Conservation (phyloP, 2,888 invertebrate species). For the Teinopalpus imperialis region DNA sequence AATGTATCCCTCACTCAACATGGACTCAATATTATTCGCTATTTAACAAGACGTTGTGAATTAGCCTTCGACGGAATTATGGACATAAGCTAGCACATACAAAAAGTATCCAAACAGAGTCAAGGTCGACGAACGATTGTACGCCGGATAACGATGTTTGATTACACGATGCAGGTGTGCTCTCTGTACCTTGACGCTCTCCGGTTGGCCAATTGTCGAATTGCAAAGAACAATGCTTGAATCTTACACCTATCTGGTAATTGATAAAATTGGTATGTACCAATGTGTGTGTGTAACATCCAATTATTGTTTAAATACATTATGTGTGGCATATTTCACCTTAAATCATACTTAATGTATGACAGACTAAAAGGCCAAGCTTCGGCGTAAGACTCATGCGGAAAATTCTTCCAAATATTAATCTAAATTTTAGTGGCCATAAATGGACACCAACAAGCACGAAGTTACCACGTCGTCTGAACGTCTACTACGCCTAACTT, state of each 20-base stretch:
- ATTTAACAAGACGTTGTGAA: slow-evolving; percentile 37
- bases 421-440: too few species aligned
- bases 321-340: too few species aligned
- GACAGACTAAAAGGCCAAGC: too few species aligned
- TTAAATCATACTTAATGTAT: too few species aligned
- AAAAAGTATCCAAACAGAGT: slow-evolving; percentile 46
- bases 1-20: too few species aligned
- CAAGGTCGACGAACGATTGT: slow-evolving; percentile 41
- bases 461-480: too few species aligned
- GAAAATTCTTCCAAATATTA: too few species aligned
- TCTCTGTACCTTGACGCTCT: slow-evolving; percentile 31
- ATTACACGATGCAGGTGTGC: slow-evolving; percentile 31
- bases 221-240: slow-evolving; percentile 2
- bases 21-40: too few species aligned
- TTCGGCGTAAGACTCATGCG: too few species aligned
- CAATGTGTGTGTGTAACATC: neutral
- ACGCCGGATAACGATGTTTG: slow-evolving; percentile 24
- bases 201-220: slow-evolving; percentile 13
- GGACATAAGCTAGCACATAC: slow-evolving; percentile 32
- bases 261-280: neutral
- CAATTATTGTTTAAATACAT: too few species aligned
- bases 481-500: too few species aligned
- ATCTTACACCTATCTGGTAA: neutral
- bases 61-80: slow-evolving; percentile 44
- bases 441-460: too few species aligned